These are phyloP conservation scores for Ditula angustiorana DNA, from an alignment of 2,888 invertebrate species.

Conservation along the genomic window DNA sequence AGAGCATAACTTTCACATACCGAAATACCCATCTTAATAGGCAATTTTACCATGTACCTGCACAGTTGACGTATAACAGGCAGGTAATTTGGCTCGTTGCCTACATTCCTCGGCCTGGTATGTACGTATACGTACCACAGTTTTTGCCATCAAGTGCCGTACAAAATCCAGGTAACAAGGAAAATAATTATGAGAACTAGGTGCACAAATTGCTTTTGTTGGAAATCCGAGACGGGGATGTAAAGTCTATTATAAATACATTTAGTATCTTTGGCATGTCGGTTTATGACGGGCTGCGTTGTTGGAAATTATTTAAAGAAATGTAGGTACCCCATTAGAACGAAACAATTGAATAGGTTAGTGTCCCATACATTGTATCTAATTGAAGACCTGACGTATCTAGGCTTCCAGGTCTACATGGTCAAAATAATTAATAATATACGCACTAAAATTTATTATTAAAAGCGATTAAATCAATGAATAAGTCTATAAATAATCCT, in stretches of 20 bases:
- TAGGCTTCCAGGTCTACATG: neutral
- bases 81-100: conserved; percentile 73
- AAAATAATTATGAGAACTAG: conserved; percentile 54
- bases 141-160: conserved; percentile 59
- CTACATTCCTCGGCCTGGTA: conserved; percentile 68
- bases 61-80: conserved; percentile 56
- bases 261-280: conserved; percentile 11
- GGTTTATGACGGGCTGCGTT: no score
- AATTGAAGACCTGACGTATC: neutral
- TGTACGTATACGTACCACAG: conserved; percentile 61
- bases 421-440: neutral
- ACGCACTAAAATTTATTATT: no score
- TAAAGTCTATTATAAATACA: conserved; percentile 31
- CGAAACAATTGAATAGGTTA: neutral
- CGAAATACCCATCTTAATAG: conserved; percentile 44
- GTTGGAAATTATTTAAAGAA: neutral
- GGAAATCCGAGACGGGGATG: conserved; percentile 4
- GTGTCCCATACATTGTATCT: neutral
- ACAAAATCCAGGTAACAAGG: conserved; percentile 65
- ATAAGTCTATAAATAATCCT: no score
- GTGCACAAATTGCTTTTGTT: conserved; percentile 13
- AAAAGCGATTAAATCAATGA: no score
- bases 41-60: conserved; percentile 64
- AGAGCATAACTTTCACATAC: conserved; percentile 32
- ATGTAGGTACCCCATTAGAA: neutral